Percentiles rank a stretch among this genome's conserved stretches.
These are phyloP conservation scores for Trachurus trachurus DNA, from an alignment of 2,797 vertebrate genomes.

Conservation along the genomic window DNA sequence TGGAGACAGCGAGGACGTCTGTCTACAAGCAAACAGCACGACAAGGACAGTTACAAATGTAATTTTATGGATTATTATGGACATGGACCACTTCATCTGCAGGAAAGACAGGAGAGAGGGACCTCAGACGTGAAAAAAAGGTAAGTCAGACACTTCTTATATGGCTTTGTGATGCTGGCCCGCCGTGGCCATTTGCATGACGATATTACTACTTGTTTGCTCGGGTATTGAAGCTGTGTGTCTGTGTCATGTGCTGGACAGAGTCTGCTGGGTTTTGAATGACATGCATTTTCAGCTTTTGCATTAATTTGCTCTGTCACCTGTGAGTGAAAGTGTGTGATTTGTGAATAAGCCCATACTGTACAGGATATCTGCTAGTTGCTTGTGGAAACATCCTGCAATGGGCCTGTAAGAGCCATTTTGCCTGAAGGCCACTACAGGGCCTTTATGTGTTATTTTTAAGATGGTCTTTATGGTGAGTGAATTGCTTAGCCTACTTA, in stretches of 20 bases:
- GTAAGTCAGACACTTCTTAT: not conserved
- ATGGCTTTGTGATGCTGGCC: not conserved
- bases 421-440: no score
- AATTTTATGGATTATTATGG: not conserved
- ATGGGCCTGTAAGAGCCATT: no score
- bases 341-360: not conserved
- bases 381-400: not conserved
- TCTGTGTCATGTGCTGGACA: not conserved
- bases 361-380: not conserved
- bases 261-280: not conserved
- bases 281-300: no score
- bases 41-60: not conserved
- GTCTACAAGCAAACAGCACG: not conserved
- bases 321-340: not conserved
- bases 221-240: not conserved
- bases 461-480: not conserved
- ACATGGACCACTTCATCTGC: not conserved
- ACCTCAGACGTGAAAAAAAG: not conserved
- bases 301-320: not conserved
- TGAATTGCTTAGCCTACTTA: no score
- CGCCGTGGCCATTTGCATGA: not conserved
- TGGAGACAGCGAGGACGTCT: not conserved
- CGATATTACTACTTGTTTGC: not conserved
- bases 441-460: not conserved
- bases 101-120: not conserved